Conservation (phyloP, 2,797 vertebrate species). For the Liparis tanakae region DNA sequence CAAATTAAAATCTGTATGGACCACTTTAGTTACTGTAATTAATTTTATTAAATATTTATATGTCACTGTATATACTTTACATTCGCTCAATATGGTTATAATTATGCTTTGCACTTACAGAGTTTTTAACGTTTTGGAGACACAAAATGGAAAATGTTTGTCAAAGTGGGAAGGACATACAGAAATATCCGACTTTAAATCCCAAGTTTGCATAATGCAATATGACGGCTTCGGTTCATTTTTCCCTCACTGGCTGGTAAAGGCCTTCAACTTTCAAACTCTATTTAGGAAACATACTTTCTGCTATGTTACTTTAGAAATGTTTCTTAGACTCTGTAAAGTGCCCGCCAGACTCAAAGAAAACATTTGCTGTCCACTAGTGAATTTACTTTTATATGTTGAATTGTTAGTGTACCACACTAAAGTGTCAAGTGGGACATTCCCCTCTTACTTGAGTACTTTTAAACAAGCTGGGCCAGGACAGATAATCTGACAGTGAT, state of each 20-base stretch:
- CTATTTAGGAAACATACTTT: not conserved
- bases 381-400: not conserved
- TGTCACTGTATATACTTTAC: too few species aligned
- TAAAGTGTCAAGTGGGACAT: slow-evolving; percentile 42
- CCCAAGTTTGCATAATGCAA: not conserved
- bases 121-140: not conserved
- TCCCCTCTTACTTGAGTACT: slow-evolving; percentile 43
- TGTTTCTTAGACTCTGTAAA: not conserved
- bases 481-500: slow-evolving; percentile 26
- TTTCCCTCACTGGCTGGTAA: not conserved
- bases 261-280: not conserved
- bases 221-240: not conserved
- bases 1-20: too few species aligned
- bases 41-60: too few species aligned
- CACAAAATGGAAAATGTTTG: not conserved
- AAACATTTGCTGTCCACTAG: too few species aligned
- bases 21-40: too few species aligned
- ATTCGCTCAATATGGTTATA: not conserved
- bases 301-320: not conserved
- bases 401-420: not conserved
- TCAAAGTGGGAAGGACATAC: not conserved
- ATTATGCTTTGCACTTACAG: not conserved
- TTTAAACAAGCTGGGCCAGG: slow-evolving; percentile 36
- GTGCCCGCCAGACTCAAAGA: not conserved
- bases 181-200: not conserved